phyloP scores from a whole-genome alignment of 2,113 vertebrate species.

The Haplotaxodon microlepis region DNA sequence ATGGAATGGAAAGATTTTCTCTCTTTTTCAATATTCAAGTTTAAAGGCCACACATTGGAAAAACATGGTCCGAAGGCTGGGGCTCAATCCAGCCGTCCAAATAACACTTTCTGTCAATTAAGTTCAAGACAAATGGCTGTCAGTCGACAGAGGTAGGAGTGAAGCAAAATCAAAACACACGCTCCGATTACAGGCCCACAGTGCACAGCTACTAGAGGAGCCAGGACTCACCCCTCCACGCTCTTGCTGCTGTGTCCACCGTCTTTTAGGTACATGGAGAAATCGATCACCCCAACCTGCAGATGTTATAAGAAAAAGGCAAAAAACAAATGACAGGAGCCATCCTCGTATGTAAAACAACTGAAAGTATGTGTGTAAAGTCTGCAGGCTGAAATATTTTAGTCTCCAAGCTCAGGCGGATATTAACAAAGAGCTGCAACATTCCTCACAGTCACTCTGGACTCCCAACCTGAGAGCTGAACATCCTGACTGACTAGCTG shows the following conservation, averaged over 20 bases:
- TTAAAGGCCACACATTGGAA: not conserved
- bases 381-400: not conserved
- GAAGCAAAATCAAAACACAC: fast-evolving
- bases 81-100: not conserved
- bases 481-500: not conserved
- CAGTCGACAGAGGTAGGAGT: not conserved
- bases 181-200: fast-evolving
- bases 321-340: not conserved
- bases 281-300: constrained; percentile 97
- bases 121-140: not conserved
- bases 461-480: not conserved
- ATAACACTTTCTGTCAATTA: not conserved
- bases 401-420: not conserved
- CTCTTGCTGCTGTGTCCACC: constrained; percentile 90
- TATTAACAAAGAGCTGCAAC: not conserved
- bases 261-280: constrained; percentile 98
- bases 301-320: not conserved
- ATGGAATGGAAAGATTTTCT: fast-evolving
- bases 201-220: too few relatives aligned
- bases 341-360: not conserved
- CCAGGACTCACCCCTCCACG: constrained; percentile 83
- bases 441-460: not conserved
- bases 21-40: not conserved
- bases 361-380: fast-evolving
- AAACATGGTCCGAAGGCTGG: not conserved